phyloP scores from a whole-genome alignment of 2,888 invertebrate genomes.

The Lithophane leautieri region DNA sequence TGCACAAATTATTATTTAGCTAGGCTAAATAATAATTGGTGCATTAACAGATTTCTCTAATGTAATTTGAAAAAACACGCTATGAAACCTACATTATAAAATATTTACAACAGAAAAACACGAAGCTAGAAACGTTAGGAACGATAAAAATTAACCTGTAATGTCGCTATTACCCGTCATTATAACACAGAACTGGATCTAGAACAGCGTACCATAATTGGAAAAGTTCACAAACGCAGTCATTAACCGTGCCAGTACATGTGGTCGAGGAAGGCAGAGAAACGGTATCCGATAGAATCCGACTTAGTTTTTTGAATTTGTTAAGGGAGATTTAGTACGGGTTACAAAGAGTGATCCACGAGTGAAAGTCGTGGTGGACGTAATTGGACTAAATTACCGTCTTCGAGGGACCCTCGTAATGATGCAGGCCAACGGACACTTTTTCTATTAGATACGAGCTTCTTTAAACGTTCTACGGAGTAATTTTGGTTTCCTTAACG shows the following conservation, averaged over 20 bases:
- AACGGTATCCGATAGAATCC: constrained; percentile 57
- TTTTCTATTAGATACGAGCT: constrained; percentile 71
- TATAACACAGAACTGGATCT: constrained; percentile 63
- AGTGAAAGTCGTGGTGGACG: constrained; percentile 74
- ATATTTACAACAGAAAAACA: constrained; percentile 27
- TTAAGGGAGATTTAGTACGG: constrained; percentile 68
- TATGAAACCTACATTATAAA: constrained; percentile 8
- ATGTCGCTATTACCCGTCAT: constrained; percentile 63
- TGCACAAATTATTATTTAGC: not conserved
- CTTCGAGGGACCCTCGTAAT: constrained; percentile 68
- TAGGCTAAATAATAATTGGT: not conserved
- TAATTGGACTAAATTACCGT: constrained; percentile 78
- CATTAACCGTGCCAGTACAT: constrained; percentile 63
- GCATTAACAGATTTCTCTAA: not conserved
- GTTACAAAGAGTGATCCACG: constrained; percentile 64
- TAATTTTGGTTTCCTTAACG: constrained; percentile 58
- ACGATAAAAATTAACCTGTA: constrained; percentile 61
- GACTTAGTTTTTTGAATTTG: constrained; percentile 68
- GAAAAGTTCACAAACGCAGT: constrained; percentile 63
- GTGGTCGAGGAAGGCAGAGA: constrained; percentile 57
- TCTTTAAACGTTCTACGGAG: constrained; percentile 51
- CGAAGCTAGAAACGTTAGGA: constrained; percentile 43
- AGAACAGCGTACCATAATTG: constrained; percentile 63
- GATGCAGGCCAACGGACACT: constrained; percentile 67
- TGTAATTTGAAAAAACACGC: not conserved